phyloP scores from a whole-genome alignment of 2,888 invertebrate species.

The Melangyna quadrimaculata region DNA sequence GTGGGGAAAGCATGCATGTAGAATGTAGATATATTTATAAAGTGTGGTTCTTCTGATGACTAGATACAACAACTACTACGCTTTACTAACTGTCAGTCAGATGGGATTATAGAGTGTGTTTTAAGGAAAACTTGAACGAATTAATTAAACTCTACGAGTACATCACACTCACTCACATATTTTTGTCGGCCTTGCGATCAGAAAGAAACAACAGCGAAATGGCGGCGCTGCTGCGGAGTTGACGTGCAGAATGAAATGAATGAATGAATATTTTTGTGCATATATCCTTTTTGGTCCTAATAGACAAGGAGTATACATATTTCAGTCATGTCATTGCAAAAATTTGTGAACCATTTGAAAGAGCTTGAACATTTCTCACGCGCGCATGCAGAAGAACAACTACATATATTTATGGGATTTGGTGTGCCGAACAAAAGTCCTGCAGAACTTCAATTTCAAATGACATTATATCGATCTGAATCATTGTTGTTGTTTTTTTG shows the following conservation, averaged over 20 bases:
- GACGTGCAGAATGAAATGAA: neutral
- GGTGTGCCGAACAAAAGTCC: neutral
- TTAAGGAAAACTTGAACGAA: constrained; percentile 47
- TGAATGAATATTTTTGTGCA: neutral
- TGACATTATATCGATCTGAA: constrained; percentile 24
- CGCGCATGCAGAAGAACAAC: constrained; percentile 3
- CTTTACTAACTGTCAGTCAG: constrained; percentile 8
- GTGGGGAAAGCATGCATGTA: neutral
- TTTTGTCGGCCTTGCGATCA: neutral
- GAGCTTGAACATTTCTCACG: constrained; percentile 28
- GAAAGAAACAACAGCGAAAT: neutral
- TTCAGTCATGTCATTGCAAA: constrained; percentile 28
- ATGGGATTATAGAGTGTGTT: constrained; percentile 3
- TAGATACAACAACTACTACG: neutral
- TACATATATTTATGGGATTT: constrained; percentile 11
- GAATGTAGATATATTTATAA: neutral
- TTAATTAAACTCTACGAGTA: constrained; percentile 58
- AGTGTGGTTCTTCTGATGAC: neutral
- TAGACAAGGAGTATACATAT: neutral
- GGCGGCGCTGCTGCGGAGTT: neutral
- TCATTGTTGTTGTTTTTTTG: neutral
- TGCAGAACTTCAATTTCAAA: constrained; percentile 10
- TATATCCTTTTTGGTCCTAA: neutral
- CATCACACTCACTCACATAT: constrained; percentile 18
- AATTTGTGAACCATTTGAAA: constrained; percentile 31